Evolutionary conservation across 2,888 invertebrate genomes (phyloP), one percentile per base, ranked within the genome.

Genomic region (Furcula furcula): DNA sequence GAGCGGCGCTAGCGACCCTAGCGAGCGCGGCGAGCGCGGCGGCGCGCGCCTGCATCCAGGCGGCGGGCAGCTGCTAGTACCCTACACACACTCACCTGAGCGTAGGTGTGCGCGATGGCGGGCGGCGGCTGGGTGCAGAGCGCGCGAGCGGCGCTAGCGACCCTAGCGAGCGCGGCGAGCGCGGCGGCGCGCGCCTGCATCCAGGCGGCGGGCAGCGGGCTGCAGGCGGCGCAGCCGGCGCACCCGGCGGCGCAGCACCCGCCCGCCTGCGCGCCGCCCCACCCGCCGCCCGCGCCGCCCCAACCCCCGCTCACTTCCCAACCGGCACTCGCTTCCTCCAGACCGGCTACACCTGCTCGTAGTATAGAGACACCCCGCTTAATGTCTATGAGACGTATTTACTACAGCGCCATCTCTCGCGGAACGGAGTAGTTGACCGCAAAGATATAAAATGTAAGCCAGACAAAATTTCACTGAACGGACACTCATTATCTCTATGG

Each of bases 41-140:
- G 0, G 93, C 93, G 0, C 97, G 91, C 21, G 97, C 90, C 44
- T 92, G 91, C 41, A 79, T 55, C 68, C 76, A 76, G 0, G 97
- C 97, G 1, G 98, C 97, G 19, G 98, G 96, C 21, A 98, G 13
- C n/a, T n/a, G n/a, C n/a, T n/a, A n/a, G n/a, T n/a, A n/a, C n/a
- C n/a, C n/a, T n/a, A n/a, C n/a, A n/a, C n/a, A n/a, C n/a, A 27
- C 19, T 6, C 26, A 81, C 83, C 75, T 94, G 93, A 0, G 96
- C 96, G 35, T 73, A 69, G 0, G 73, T 68, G 2, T 94, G 92
- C 0, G 98, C 97, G 35, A 97, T 96, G 0, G 97, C 97, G 0
- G 98, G 97, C 21, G 98, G 97, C 15, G 98, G 98, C 38, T 97
- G 96, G 39, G 97, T 95, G 63, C 95, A 95, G 21, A 96, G 89